These are phyloP conservation scores for Cichlasoma orientale DNA, from an alignment of 2,797 vertebrate genomes.

Conservation along the genomic window DNA sequence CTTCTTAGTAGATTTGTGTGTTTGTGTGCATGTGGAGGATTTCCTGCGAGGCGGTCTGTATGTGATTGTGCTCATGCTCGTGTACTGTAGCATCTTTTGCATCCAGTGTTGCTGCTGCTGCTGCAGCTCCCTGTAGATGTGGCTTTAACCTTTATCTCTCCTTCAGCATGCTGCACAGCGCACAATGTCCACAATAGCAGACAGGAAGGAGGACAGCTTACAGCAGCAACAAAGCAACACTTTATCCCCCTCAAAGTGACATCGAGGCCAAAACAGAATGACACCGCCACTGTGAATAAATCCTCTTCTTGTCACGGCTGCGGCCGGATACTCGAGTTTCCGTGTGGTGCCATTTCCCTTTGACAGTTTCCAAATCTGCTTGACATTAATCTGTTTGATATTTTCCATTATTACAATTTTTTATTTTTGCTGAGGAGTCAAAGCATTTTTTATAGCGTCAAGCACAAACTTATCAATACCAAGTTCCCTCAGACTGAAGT, in stretches of 20 bases:
- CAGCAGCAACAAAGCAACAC: slow-evolving; percentile 56
- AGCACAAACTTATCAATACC: slow-evolving; percentile 21
- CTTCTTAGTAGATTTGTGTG: background rate
- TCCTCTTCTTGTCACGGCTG: slow-evolving; percentile 2
- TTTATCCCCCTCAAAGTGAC: slow-evolving; percentile 58
- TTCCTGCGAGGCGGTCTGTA: background rate
- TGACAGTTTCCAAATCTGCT: slow-evolving; percentile 39
- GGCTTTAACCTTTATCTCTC: slow-evolving; percentile 77
- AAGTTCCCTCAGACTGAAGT: slow-evolving; percentile 14
- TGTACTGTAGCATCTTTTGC: background rate
- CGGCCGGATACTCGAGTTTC: slow-evolving; percentile 2
- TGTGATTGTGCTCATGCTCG: background rate
- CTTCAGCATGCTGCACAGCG: slow-evolving; percentile 60
- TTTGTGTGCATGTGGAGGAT: background rate
- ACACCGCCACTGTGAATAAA: slow-evolving; percentile 42
- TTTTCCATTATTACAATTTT: background rate
- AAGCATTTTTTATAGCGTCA: slow-evolving; percentile 7
- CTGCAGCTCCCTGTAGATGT: slow-evolving; percentile 61
- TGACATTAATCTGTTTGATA: slow-evolving; percentile 36
- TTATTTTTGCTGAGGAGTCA: background rate
- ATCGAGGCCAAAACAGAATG: slow-evolving; percentile 44
- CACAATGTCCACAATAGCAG: slow-evolving; percentile 39
- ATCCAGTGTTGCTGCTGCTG: background rate
- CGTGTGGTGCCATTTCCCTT: background rate
- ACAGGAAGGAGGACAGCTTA: slow-evolving; percentile 47